Percentiles rank a stretch among this genome's conserved stretches.
Conservation (phyloP, 1,140 invertebrate species). For the Delia radicum region DNA sequence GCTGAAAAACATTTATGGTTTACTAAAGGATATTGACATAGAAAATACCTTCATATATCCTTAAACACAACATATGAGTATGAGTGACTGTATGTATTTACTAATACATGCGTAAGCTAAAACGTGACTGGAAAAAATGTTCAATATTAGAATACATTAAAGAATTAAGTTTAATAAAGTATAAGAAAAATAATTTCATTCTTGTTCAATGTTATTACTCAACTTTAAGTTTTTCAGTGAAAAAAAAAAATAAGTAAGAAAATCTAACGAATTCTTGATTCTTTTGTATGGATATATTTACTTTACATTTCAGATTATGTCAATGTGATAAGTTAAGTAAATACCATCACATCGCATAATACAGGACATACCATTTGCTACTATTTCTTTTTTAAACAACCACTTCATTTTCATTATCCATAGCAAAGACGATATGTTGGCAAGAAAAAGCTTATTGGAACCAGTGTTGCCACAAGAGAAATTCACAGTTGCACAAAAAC, state of each 20-base stretch:
- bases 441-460: too few relatives aligned
- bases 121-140: slow-evolving; percentile 15
- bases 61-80: neutral
- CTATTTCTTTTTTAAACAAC: too few relatives aligned
- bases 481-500: too few relatives aligned
- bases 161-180: neutral
- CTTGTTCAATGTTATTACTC: neutral
- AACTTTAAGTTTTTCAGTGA: slow-evolving; percentile 13
- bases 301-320: slow-evolving; percentile 16
- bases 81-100: neutral
- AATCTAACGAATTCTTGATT: neutral
- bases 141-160: neutral
- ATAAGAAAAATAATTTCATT: neutral
- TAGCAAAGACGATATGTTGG: too few relatives aligned
- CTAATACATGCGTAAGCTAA: slow-evolving; percentile 1
- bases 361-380: neutral
- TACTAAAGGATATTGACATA: neutral
- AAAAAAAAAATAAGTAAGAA: too few relatives aligned
- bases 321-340: slow-evolving; percentile 16
- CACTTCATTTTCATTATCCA: too few relatives aligned
- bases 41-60: neutral
- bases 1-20: too few relatives aligned
- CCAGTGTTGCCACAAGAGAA: too few relatives aligned
- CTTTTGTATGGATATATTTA: neutral
- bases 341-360: neutral